Base-by-base conservation (phyloP, 2,888 invertebrate genomes). In the Torymus tubicola region DNA sequence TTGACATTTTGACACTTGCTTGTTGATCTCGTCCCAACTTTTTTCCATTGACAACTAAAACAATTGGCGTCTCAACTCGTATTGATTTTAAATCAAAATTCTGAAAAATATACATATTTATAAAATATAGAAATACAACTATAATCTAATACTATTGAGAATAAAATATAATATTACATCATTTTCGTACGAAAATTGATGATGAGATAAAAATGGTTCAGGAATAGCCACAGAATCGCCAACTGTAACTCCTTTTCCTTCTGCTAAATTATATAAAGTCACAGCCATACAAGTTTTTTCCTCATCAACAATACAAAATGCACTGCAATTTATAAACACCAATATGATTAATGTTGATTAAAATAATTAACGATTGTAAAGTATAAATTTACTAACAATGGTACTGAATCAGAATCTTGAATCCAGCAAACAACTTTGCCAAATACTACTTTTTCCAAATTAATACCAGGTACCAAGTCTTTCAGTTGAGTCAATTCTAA, bases 181-280 rank as follows among this genome's bases (percentile, higher is more conserved):
- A 80, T 91, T 91, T 84, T 91, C 91, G 85, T 93, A 93, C 72
- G 90, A 91, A 86, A 95, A 93, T 83, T 93, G 90, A 42, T 95
- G 93, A 74, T 92, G 89, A 57, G 93, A 92, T 58, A 95, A 89
- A 85, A 91, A 92, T 0, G 97, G 97, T 88, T 96, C 96, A 0
- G 96, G 95, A 84, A 97, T 93, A 11, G 96, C 95, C 14, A 97
- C 95, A 50, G 95, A 93, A 91, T 97, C 96, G 1, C 97, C 97
- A 80, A 97, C 95, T 82, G 96, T 95, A 73, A 96, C 95, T 61
- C 97, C 97, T 88, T 94, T 94, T 0, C 96, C 96, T 87, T 94
- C 93, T 10, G 96, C 95, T 91, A 96, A 93, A 92, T 97, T 97
- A 91, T 96, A 97, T 65, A 97, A 94, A 0, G 95, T 95, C 81